Percentiles rank a stretch among this genome's conserved stretches.
phyloP scores from a whole-genome alignment of 1,140 invertebrate species.

The Danaus melanippus region DNA sequence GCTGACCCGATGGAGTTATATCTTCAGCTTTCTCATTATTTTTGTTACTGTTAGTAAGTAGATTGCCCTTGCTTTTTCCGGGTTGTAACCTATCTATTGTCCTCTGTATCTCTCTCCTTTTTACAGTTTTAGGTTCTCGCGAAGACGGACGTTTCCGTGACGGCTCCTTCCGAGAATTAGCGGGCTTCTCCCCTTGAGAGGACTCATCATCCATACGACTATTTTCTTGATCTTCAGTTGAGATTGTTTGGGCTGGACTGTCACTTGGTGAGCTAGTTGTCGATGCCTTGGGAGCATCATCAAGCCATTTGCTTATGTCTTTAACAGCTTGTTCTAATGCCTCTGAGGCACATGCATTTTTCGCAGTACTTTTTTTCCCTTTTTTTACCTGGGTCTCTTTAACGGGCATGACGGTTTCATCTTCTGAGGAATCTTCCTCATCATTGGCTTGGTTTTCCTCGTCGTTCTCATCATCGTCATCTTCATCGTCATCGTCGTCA shows the following conservation, averaged over 20 bases:
- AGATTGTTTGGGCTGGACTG: conserved; percentile 50
- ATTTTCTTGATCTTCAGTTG: conserved; percentile 59
- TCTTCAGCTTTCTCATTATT: conserved; percentile 66
- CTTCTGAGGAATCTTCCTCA: no score
- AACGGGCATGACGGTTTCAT: no score
- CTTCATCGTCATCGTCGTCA: conserved; percentile 29
- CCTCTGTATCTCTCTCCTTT: conserved; percentile 82
- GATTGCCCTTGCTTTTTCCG: conserved; percentile 87
- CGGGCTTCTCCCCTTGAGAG: conserved; percentile 45
- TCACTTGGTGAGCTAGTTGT: conserved; percentile 80
- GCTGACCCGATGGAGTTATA: conserved; percentile 46
- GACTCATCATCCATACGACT: conserved; percentile 57
- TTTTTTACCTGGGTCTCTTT: conserved; percentile 30
- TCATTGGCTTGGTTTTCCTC: conserved; percentile 14
- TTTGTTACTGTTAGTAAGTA: conserved; percentile 75
- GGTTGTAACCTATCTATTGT: conserved; percentile 87
- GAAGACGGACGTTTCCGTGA: conserved; percentile 60
- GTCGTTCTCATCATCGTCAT: conserved; percentile 39
- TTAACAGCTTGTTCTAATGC: conserved; percentile 88
- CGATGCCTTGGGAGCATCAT: conserved; percentile 83
- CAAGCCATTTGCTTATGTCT: conserved; percentile 91
- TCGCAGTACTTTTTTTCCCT: conserved; percentile 53
- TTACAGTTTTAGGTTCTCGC: conserved; percentile 61
- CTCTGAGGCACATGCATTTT: conserved; percentile 78
- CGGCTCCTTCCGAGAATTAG: conserved; percentile 48